These are phyloP conservation scores for Australoheros facetus DNA, from an alignment of 2,797 vertebrate genomes.

Conservation along the genomic window DNA sequence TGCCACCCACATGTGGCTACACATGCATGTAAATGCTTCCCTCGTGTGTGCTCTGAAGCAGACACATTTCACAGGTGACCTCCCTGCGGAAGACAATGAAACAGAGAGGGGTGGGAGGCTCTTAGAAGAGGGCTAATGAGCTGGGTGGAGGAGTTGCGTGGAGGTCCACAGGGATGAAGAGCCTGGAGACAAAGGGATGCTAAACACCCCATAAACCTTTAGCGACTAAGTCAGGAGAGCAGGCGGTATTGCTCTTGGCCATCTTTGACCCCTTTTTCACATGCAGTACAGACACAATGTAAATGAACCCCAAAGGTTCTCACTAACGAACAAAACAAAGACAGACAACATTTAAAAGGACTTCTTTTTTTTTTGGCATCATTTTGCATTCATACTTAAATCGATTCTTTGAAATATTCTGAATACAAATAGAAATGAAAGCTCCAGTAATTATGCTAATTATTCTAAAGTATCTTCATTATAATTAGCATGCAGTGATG, in stretches of 20 bases:
- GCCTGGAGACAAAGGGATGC: constrained; percentile 64
- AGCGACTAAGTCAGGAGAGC: constrained; percentile 31
- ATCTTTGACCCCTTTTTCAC: constrained; percentile 41
- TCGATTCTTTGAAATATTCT: background rate
- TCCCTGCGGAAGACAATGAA: constrained; percentile 44
- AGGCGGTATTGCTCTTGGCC: constrained; percentile 51
- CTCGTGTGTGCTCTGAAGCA: constrained; percentile 13
- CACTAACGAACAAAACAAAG: background rate
- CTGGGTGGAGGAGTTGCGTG: constrained; percentile 33
- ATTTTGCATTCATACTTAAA: constrained; percentile 7
- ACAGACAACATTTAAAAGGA: too few species aligned
- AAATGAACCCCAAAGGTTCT: constrained; percentile 34
- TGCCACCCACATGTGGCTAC: constrained; percentile 3
- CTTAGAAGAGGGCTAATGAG: constrained; percentile 57
- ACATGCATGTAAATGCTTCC: background rate
- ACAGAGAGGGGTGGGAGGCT: constrained; percentile 20
- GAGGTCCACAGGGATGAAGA: constrained; percentile 40
- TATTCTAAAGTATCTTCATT: constrained; percentile 14
- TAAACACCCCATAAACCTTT: constrained; percentile 54
- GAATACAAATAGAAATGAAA: background rate
- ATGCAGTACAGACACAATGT: constrained; percentile 21
- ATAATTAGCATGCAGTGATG: constrained; percentile 9
- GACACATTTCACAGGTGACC: constrained; percentile 59
- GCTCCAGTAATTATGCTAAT: constrained; percentile 11
- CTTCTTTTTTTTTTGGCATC: background rate